These are phyloP conservation scores for Piprites chloris DNA, from an alignment of 2,113 vertebrate species.

Conservation along the genomic window DNA sequence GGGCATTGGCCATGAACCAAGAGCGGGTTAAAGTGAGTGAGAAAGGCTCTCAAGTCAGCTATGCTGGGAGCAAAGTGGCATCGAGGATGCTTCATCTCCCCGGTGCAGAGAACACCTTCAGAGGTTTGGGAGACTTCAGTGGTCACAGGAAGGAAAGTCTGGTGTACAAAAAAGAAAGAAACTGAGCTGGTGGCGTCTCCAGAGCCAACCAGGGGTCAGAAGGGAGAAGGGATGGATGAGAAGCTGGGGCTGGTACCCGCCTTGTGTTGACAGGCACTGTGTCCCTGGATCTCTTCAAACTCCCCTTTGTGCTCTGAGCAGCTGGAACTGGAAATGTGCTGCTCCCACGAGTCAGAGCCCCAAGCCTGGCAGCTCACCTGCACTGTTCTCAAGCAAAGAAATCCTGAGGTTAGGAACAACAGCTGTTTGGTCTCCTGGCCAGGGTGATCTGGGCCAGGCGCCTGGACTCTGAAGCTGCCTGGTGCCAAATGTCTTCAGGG, in stretches of 20 bases:
- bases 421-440: neutral
- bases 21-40: neutral
- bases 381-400: neutral
- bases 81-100: neutral
- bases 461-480: neutral
- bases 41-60: neutral
- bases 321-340: neutral
- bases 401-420: neutral
- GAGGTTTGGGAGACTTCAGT: neutral
- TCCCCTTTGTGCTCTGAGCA: neutral
- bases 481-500: neutral
- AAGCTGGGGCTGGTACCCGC: neutral
- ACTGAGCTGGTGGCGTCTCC: neutral
- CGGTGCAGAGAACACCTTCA: accelerated
- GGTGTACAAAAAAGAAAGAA: neutral
- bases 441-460: neutral
- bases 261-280: accelerated
- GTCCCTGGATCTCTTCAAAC: neutral
- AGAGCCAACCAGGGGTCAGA: neutral
- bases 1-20: slow-evolving; percentile 24
- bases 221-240: neutral
- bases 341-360: neutral
- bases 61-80: neutral
- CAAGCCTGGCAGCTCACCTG: neutral
- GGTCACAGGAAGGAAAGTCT: neutral